Conservation (phyloP, 2,797 vertebrate species). For the Scyliorhinus canicula region DNA sequence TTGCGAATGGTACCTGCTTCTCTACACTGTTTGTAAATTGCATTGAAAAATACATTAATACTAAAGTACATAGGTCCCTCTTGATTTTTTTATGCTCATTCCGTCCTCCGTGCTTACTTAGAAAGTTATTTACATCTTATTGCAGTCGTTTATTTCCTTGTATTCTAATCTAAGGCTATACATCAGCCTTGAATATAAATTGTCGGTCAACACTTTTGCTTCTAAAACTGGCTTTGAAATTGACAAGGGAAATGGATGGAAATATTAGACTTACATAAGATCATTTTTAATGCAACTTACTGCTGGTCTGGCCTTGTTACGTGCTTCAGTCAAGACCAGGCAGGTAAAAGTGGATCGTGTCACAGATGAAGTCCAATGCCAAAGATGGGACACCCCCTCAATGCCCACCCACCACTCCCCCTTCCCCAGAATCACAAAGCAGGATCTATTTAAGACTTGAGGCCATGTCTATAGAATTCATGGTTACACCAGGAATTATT, state of each 20-base stretch:
- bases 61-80: background rate
- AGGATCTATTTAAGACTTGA: background rate
- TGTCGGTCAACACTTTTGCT: background rate
- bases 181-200: background rate
- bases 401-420: background rate
- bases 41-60: background rate
- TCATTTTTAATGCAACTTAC: background rate
- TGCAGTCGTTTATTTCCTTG: background rate
- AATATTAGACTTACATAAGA: background rate
- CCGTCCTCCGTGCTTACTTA: background rate
- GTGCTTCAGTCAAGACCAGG: background rate
- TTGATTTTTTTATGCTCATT: background rate
- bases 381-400: background rate
- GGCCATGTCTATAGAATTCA: background rate
- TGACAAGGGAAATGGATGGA: background rate
- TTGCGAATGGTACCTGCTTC: background rate
- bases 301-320: background rate
- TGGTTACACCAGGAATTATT: background rate
- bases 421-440: background rate
- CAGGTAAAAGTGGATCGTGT: background rate
- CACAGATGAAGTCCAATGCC: background rate
- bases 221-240: background rate
- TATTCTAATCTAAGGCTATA: background rate
- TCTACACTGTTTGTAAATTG: background rate
- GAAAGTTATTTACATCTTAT: background rate